Evolutionary conservation across 2,113 vertebrate species (phyloP), one percentile per base, ranked within the genome.

Genomic region (Proteles cristata): DNA sequence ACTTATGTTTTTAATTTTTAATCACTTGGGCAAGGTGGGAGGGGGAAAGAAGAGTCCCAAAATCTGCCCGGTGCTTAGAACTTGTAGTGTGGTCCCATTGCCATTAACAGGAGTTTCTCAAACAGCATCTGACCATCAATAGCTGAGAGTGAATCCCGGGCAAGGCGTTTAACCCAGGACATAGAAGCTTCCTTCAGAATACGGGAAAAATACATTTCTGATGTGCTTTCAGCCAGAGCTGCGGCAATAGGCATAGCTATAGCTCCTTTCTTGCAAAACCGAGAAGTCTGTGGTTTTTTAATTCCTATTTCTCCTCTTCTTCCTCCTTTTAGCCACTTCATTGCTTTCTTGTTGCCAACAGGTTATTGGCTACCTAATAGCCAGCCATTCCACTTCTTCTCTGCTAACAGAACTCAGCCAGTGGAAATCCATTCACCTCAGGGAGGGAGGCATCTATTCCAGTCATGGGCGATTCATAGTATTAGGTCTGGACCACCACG

Each of bases 231-330:
- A 55, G 33, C 53, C 9, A 68, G 69, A 81, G 35, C 33, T 55
- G 16, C 35, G 48, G 12, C 19, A 33, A 28, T 5, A 48, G 48
- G 31, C n/a, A 45, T 11, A 50, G 21, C 58, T n/a, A 10, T 43
- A 87, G 21, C n/a, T 43, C 43, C 7, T 84, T 83, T 43, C 84
- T 97, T 89, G 48, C 92, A 87, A 97, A 97, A 95, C 15, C 16
- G 66, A 55, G 77, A 86, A 85, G 9, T 10, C 6, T 43, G 35
- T 79, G 53, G 82, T 84, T 97, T 95, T 69, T 58, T n/a, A 88
- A 50, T 14, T 74, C n/a, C 7, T 26, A 5, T 35, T 87, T 88
- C 77, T 45, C 50, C 53, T 68, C 68, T 82, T 50, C 93, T 90
- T 96, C 77, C 26, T 88, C 55, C 80, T 89, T 90, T 53, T 4